Evolutionary conservation across 2,113 vertebrate species (phyloP).

Genomic region (Spea multiplicata): DNA sequence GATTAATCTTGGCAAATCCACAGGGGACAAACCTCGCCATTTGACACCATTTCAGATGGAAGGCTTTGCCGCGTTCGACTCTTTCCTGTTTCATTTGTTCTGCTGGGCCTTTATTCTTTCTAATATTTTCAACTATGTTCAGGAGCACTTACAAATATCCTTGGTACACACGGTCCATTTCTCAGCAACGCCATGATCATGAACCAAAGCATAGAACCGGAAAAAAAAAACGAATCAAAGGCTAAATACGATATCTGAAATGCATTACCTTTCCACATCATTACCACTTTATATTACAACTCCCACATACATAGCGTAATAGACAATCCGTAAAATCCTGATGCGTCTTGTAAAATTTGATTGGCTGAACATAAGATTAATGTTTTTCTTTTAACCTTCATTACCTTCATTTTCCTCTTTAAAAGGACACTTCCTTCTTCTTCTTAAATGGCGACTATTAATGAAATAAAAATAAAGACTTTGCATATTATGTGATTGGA

Average conservation of each 20-base stretch:
- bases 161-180: slow-evolving; percentile 41
- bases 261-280: slow-evolving; percentile 48
- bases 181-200: slow-evolving; percentile 41
- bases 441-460: slow-evolving; percentile 4
- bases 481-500: too few species aligned
- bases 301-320: slow-evolving; percentile 45
- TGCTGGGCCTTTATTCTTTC: slow-evolving; percentile 13
- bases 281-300: slow-evolving; percentile 50
- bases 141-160: slow-evolving; percentile 46
- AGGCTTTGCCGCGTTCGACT: too few species aligned
- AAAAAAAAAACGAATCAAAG: slow-evolving; percentile 37
- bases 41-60: too few species aligned
- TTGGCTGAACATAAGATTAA: slow-evolving; percentile 44
- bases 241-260: slow-evolving; percentile 48
- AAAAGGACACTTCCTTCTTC: slow-evolving; percentile 35
- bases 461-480: background rate
- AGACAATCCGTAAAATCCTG: slow-evolving; percentile 42
- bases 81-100: slow-evolving; percentile 27
- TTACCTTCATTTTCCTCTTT: slow-evolving; percentile 20
- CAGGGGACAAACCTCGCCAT: too few species aligned
- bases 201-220: slow-evolving; percentile 21
- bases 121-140: slow-evolving; percentile 12
- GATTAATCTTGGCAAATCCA: too few species aligned
- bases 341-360: slow-evolving; percentile 42
- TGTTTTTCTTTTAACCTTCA: slow-evolving; percentile 48